Base-by-base conservation (phyloP, 1,140 invertebrate genomes). In the Caligus rogercresseyi region DNA sequence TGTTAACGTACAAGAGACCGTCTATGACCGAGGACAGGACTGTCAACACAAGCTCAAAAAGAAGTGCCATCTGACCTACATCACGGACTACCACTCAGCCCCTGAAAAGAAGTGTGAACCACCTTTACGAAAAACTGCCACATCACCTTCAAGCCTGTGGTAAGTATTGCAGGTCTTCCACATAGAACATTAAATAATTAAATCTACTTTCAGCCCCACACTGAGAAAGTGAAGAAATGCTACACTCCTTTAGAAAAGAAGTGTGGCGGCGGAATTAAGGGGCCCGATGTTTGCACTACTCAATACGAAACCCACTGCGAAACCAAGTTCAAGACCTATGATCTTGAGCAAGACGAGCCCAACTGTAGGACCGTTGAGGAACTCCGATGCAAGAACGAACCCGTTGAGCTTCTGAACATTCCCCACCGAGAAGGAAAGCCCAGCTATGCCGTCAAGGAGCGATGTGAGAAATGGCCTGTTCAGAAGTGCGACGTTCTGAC, bases 41-140 rank as follows among this genome's bases (percentile, higher is more conserved):
- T n/a, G n/a, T n/a, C n/a, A n/a, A n/a, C n/a, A n/a, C n/a, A n/a
- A n/a, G n/a, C n/a, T n/a, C n/a, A n/a, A n/a, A n/a, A n/a, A n/a
- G n/a, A n/a, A n/a, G n/a, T n/a, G n/a, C n/a, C n/a, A n/a, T n/a
- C n/a, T n/a, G n/a, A n/a, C n/a, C n/a, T n/a, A n/a, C n/a, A n/a
- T n/a, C n/a, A n/a, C n/a, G n/a, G n/a, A n/a, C n/a, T n/a, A n/a
- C n/a, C n/a, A n/a, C n/a, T n/a, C 55, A 3, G 13, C 55, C 7
- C 55, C 16, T 13, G 55, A 57, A 23, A 57, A 57, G 55, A 57
- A 57, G 16, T 57, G 55, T 21, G 55, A 57, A 57, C 55, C 55
- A 57, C 16, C 20, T 57, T 57, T 25, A 57, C 21, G 55, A 57
- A 57, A 23, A 57, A 57, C 20, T 57, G 55, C 16, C 55, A 57